phyloP scores from a whole-genome alignment of 2,797 vertebrate genomes.

The Poeciliopsis gracilis region DNA sequence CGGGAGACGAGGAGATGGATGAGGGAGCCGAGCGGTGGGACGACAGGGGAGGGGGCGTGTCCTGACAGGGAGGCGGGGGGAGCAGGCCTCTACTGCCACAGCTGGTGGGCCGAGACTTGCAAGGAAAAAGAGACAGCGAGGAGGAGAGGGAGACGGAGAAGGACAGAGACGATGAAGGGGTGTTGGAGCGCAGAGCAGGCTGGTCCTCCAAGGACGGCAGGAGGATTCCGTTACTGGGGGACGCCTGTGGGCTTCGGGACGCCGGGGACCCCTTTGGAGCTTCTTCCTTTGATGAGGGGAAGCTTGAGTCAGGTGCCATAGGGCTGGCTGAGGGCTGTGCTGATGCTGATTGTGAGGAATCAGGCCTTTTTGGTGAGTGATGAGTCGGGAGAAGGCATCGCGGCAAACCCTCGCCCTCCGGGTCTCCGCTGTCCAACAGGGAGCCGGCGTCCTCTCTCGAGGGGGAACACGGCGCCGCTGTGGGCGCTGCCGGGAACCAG shows the following conservation, averaged over 20 bases:
- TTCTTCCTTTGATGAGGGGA: slow-evolving; percentile 33
- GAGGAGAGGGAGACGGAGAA: slow-evolving; percentile 75
- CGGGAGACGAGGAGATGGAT: slow-evolving; percentile 73
- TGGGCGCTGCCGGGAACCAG: background rate
- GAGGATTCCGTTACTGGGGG: slow-evolving; percentile 55
- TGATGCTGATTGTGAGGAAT: slow-evolving; percentile 42
- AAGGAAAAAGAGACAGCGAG: slow-evolving; percentile 71
- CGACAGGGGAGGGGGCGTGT: slow-evolving; percentile 47
- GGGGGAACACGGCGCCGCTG: slow-evolving; percentile 19
- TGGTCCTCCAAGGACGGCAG: slow-evolving; percentile 52
- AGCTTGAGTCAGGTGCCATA: slow-evolving; percentile 14
- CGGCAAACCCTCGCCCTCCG: slow-evolving; percentile 62
- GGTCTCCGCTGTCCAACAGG: slow-evolving; percentile 75
- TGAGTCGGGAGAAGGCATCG: slow-evolving; percentile 77
- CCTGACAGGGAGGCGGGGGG: slow-evolving; percentile 61
- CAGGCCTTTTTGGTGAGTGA: slow-evolving; percentile 60
- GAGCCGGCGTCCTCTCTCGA: slow-evolving; percentile 60
- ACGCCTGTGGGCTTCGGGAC: slow-evolving; percentile 24
- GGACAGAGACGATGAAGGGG: slow-evolving; percentile 74
- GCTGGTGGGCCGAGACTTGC: slow-evolving; percentile 59
- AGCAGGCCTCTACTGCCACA: slow-evolving; percentile 55
- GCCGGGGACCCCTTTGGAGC: slow-evolving; percentile 20
- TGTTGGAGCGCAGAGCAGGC: slow-evolving; percentile 55
- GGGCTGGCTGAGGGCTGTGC: slow-evolving; percentile 12
- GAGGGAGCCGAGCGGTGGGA: slow-evolving; percentile 77